These are phyloP conservation scores for Sebastes alutus DNA, from an alignment of 2,797 vertebrate genomes.

Conservation along the genomic window DNA sequence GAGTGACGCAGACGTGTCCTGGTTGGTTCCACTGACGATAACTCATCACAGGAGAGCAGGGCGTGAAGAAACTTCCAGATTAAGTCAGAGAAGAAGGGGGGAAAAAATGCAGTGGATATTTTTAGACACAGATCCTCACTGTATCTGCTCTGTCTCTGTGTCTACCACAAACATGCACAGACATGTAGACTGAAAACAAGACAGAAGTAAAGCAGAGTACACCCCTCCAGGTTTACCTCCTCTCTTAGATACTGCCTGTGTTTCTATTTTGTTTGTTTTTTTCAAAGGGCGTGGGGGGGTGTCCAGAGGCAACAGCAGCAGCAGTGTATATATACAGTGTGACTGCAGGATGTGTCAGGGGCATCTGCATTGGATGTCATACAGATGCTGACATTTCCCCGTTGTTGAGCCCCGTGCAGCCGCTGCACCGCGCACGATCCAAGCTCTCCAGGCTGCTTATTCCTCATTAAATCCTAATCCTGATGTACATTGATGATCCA, in stretches of 20 bases:
- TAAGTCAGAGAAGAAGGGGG: conserved; percentile 20
- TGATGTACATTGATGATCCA: not conserved
- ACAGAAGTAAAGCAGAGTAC: not conserved
- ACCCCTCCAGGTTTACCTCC: not conserved
- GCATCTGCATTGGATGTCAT: conserved; percentile 39
- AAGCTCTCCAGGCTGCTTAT: not conserved
- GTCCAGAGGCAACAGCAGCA: not conserved
- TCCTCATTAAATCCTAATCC: conserved; percentile 19
- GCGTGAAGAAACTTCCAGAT: conserved; percentile 52
- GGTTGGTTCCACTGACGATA: conserved; percentile 5
- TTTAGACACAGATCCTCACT: conserved; percentile 43
- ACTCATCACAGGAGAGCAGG: conserved; percentile 11
- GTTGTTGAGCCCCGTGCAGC: not conserved
- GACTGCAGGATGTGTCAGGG: conserved; percentile 54
- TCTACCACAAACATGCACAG: not conserved
- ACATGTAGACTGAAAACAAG: conserved; percentile 9
- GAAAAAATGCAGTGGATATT: conserved; percentile 46
- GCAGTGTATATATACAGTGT: not conserved
- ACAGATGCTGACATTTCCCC: conserved; percentile 50
- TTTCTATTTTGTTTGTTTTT: conserved; percentile 18
- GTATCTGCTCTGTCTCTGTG: not conserved
- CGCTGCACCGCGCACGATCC: not conserved
- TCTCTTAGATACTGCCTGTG: not conserved
- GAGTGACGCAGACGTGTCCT: conserved; percentile 21
- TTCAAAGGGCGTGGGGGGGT: not conserved